Percentiles rank a stretch among this genome's conserved stretches.
Evolutionary conservation across 2,797 vertebrate species (phyloP).

Genomic region (Karalla daura): DNA sequence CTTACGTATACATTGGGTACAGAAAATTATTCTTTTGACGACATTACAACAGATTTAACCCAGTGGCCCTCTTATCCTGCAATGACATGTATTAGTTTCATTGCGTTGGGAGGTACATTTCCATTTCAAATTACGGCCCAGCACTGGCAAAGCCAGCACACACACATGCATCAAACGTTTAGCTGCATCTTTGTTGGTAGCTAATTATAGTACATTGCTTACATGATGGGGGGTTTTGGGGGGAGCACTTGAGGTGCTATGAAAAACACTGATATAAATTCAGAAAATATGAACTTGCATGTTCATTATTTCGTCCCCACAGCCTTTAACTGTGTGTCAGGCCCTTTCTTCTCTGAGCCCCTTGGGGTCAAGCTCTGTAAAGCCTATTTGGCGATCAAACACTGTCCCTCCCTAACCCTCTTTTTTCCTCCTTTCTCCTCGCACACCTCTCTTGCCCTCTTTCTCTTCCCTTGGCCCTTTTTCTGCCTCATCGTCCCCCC

Average conservation of each 20-base stretch:
- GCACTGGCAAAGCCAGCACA: constrained; percentile 8
- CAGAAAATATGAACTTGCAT: constrained; percentile 53
- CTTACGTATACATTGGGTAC: constrained; percentile 78
- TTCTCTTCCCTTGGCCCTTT: constrained; percentile 45
- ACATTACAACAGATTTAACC: constrained; percentile 82
- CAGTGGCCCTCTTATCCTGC: constrained; percentile 69
- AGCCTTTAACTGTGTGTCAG: constrained; percentile 36
- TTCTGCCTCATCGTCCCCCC: constrained; percentile 39
- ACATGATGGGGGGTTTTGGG: not conserved
- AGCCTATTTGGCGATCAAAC: constrained; percentile 95
- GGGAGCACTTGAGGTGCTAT: not conserved
- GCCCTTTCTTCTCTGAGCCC: constrained; percentile 85
- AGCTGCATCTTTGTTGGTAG: not conserved
- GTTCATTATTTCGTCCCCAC: constrained; percentile 51
- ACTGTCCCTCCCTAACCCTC: constrained; percentile 64
- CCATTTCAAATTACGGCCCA: constrained; percentile 72
- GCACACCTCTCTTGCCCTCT: constrained; percentile 59
- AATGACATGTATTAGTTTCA: constrained; percentile 67
- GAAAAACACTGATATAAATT: constrained; percentile 18
- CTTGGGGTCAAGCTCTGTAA: constrained; percentile 91
- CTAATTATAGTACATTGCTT: constrained; percentile 3
- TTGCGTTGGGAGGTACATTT: constrained; percentile 72
- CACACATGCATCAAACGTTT: not conserved
- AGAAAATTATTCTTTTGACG: constrained; percentile 81
- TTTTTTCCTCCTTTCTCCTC: constrained; percentile 42